Evolutionary conservation across 2,888 invertebrate species (phyloP), one percentile per base, ranked within the genome.

Genomic region (Eugnorisma glareosa): DNA sequence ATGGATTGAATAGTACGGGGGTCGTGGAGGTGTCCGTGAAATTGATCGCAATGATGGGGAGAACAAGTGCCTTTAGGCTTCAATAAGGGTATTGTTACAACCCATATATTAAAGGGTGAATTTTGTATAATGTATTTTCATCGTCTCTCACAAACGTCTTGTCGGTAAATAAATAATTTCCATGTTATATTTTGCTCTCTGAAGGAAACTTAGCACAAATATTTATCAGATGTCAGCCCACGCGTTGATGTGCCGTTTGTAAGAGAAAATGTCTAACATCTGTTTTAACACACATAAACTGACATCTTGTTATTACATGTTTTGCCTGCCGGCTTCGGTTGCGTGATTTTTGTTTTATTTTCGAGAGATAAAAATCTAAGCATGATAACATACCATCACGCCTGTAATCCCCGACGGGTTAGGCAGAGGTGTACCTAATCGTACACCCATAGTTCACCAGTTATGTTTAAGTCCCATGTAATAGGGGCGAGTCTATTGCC

Each of bases 141-240:
- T 63, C 48, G 37, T 48, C 61, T 57, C 45, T 51, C 54, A 54
- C 28, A 59, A 31, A 15, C 57, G 51, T 73, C 51, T 54, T 1
- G 35, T 75, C 45, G 3, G n/a, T 75, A 70, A 84, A 84, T 83
- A 84, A 80, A 84, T 80, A 73, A 80, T 70, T 81, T 35, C 43
- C 54, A 48, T 71, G 45, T 80, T 64, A 70, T 43, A 35, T 28
- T 64, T 72, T 31, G 63, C 35, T 63, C 67, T 79, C 40, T 1
- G 28, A 61, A 54, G 54, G 18, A 68, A 74, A 72, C 54, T 79
- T 68, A 51, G 59, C 13, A 66, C 68, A 77, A 81, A 69, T 82
- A 82, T 82, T 64, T 81, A 37, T 82, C 72, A 68, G 13, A 64
- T 48, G 54, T 69, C 59, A 24, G 43, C 37, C 48, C 31, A 37